phyloP scores from a whole-genome alignment of 2,888 invertebrate genomes.

The Neoaliturus tenellus region DNA sequence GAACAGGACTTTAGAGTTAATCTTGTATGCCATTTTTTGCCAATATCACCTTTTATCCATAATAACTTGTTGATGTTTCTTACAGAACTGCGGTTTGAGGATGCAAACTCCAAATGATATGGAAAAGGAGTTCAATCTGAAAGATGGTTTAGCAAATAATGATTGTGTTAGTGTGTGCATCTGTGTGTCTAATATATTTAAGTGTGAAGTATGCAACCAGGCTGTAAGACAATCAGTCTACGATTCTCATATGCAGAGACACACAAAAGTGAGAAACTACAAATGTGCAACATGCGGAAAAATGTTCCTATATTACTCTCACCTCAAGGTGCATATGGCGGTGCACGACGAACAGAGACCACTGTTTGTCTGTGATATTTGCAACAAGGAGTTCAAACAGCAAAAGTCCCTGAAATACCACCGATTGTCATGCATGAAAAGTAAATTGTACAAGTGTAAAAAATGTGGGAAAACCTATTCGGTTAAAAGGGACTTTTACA shows the following conservation, averaged over 20 bases:
- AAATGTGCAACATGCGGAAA: conserved; percentile 34
- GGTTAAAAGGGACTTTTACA: neutral
- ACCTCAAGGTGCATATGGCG: conserved; percentile 9
- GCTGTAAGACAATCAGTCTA: neutral
- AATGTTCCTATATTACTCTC: neutral
- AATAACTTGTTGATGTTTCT: neutral
- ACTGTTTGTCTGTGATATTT: conserved; percentile 19
- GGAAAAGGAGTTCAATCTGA: neutral
- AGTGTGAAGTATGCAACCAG: conserved; percentile 1
- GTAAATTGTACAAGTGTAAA: conserved; percentile 26
- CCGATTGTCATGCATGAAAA: neutral
- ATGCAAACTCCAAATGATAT: neutral
- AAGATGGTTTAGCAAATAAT: neutral
- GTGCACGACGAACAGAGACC: neutral
- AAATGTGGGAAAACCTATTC: neutral
- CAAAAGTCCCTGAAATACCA: conserved; percentile 9
- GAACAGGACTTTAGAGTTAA: no score
- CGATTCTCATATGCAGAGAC: neutral
- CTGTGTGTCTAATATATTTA: neutral
- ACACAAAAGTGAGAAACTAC: neutral
- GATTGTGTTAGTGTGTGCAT: neutral
- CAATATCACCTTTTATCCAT: no score
- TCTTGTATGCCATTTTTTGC: no score
- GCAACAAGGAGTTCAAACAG: conserved; percentile 11
- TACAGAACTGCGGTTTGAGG: conserved; percentile 13